Evolutionary conservation across 1,140 invertebrate genomes (phyloP), one percentile per base, ranked within the genome.

Genomic region (Euura saliciscinereae): DNA sequence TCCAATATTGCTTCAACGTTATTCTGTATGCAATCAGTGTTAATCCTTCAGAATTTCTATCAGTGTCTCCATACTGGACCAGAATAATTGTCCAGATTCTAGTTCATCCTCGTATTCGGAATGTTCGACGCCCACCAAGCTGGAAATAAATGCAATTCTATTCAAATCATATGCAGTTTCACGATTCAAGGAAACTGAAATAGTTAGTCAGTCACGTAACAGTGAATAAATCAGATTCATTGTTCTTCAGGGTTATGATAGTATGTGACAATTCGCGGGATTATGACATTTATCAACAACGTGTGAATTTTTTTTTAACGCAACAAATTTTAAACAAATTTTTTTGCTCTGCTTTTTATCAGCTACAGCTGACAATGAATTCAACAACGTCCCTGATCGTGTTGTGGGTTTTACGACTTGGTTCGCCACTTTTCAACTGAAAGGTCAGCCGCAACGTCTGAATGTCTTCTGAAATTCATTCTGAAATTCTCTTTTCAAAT

Each of bases 391-490:
- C 73, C 85, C 87, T 69, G n/a, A n/a, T n/a, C 87, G 89, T 81
- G 85, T 88, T 79, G 87, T 89, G 82, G 89, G 88, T 83, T 90
- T 90, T 82, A 90, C 89, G 69, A 88, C 89, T 76, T 90, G 89
- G 89, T 87, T 89, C 81, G 85, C 89, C 74, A 88, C 89, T 84
- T 89, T 85, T 80, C 88, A 88, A 74, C 80, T 85, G 73, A 89
- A 90, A 90, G 89, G 89, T 90, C 86, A 88, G 88, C 75, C 28
- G 28, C 28, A 28, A 28, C 28, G 28, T 28, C 28, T 28, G 28
- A 28, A 28, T 28, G 28, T 28, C 28, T 28, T 28, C 28, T 28
- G 0, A 28, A 28, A 28, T 28, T 28, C 28, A 28, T 28, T 28
- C 28, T 28, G 1, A 28, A 28, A 28, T 28, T 28, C 28, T 28